These are phyloP conservation scores for Temnothorax unifasciatus DNA, from an alignment of 2,888 invertebrate species.

Conservation along the genomic window DNA sequence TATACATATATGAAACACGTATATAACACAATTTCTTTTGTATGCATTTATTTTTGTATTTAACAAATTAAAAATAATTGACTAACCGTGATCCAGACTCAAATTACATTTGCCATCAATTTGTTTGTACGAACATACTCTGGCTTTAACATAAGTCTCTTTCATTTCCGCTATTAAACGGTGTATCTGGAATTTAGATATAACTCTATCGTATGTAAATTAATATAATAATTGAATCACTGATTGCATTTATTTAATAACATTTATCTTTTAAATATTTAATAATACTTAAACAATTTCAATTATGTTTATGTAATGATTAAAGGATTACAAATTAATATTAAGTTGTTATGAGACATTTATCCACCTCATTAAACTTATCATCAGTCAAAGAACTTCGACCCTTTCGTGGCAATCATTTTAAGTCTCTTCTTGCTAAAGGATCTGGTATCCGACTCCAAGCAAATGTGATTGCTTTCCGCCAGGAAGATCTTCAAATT, in stretches of 20 bases:
- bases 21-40: too few relatives aligned
- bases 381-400: conserved; percentile 92
- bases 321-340: neutral
- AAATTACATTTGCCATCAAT: conserved; percentile 85
- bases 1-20: too few relatives aligned
- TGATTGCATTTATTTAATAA: neutral
- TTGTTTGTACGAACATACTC: conserved; percentile 90
- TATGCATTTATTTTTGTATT: too few relatives aligned
- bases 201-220: neutral
- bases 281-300: neutral
- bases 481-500: too few relatives aligned
- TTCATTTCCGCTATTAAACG: conserved; percentile 93
- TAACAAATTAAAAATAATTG: neutral
- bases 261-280: neutral
- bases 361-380: conserved; percentile 90
- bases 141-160: conserved; percentile 91
- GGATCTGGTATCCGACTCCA: too few relatives aligned
- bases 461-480: too few relatives aligned
- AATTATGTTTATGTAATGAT: neutral
- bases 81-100: conserved; percentile 86
- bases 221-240: neutral
- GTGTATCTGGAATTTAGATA: conserved; percentile 88
- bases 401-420: conserved; percentile 91
- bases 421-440: too few relatives aligned
- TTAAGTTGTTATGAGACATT: neutral